A percentile compares a stretch with the other conserved stretches of the same genome.
Evolutionary conservation across 2,113 vertebrate genomes (phyloP).

Genomic region (Ranitomeya imitator): DNA sequence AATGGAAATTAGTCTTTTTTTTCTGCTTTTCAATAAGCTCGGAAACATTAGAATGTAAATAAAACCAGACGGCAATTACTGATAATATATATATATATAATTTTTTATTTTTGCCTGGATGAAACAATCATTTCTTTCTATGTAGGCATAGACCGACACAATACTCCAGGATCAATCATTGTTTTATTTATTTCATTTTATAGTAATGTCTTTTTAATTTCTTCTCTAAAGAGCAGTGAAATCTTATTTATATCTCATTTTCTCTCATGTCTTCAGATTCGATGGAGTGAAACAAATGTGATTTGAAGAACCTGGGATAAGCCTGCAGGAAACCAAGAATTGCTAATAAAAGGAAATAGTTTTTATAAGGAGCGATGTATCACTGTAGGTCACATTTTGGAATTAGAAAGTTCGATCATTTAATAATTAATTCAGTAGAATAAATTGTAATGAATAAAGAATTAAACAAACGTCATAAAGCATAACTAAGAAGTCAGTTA

Average conservation of each 20-base stretch:
- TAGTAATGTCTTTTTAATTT: constrained; percentile 40
- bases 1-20: constrained; percentile 46
- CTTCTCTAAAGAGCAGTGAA: constrained; percentile 11
- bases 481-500: no score
- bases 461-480: no score
- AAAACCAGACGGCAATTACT: constrained; percentile 24
- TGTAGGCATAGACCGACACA: background rate
- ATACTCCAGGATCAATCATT: background rate
- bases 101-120: background rate
- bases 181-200: background rate
- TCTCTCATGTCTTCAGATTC: background rate
- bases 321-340: background rate
- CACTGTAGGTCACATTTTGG: background rate
- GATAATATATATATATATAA: background rate
- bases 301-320: background rate
- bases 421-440: background rate
- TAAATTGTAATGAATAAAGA: background rate
- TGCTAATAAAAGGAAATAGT: background rate
- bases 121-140: background rate
- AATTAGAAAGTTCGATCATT: background rate
- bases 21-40: constrained; percentile 48
- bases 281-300: background rate
- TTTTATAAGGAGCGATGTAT: background rate
- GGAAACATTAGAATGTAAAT: constrained; percentile 29
- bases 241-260: constrained; percentile 49